A percentile compares a stretch with the other conserved stretches of the same genome.
Conservation (phyloP, 2,888 invertebrate genomes). For the Subacronicta megacephala region DNA sequence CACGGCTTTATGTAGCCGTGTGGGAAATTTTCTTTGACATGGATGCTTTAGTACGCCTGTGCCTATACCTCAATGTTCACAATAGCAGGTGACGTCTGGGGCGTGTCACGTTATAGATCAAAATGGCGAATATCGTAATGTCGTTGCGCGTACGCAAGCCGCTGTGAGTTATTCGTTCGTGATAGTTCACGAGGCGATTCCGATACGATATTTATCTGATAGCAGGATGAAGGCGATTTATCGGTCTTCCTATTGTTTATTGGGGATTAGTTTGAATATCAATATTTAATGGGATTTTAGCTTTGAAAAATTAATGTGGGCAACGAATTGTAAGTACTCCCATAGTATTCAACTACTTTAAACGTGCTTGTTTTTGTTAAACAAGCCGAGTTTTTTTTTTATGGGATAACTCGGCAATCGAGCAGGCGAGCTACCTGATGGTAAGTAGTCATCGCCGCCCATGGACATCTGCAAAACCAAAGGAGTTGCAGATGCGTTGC, state of each 20-base stretch:
- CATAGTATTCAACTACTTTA: too few relatives aligned
- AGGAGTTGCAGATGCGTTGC: too few relatives aligned
- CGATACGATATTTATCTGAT: slow-evolving; percentile 55
- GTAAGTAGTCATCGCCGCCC: too few relatives aligned
- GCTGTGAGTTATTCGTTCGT: slow-evolving; percentile 61
- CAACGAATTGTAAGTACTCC: too few relatives aligned
- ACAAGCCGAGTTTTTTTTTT: too few relatives aligned
- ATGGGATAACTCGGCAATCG: too few relatives aligned
- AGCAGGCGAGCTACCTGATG: too few relatives aligned
- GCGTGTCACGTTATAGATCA: slow-evolving; percentile 57
- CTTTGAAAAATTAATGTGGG: not conserved
- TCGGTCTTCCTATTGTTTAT: slow-evolving; percentile 51
- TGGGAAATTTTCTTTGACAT: too few relatives aligned
- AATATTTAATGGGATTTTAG: slow-evolving; percentile 6
- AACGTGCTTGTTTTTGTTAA: too few relatives aligned
- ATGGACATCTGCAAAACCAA: too few relatives aligned
- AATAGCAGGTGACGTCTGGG: slow-evolving; percentile 48
- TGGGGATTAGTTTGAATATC: slow-evolving; percentile 48
- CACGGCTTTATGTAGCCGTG: too few relatives aligned
- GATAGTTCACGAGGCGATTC: slow-evolving; percentile 63
- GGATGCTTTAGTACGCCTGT: not conserved
- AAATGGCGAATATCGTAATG: slow-evolving; percentile 62
- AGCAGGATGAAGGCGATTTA: slow-evolving; percentile 46
- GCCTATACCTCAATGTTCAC: slow-evolving; percentile 7
- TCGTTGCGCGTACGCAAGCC: slow-evolving; percentile 63